Evolutionary conservation across 1,140 invertebrate species (phyloP), one percentile per base, ranked within the genome.

Genomic region (Drosophila virilis): DNA sequence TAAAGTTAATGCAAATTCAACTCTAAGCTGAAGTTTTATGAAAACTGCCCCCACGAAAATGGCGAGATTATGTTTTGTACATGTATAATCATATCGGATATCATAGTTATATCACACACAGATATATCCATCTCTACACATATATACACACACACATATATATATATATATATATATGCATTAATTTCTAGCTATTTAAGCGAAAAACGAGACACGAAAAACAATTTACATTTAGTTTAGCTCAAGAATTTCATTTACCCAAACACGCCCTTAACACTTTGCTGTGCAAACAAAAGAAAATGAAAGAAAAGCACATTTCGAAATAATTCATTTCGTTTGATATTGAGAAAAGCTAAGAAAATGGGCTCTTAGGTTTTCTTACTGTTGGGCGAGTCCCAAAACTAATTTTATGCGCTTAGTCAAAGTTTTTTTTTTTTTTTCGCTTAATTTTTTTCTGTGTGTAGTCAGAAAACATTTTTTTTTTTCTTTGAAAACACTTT

Each of bases 31-130:
- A 88, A 89, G 84, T 88, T 89, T 89, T 89, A 69, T 90, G 85
- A 89, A 89, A 89, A 89, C 84, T 89, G 77, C 80, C 80, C 77
- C 74, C 88, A 60, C 67, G 62, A 76, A 77, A 88, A 78, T 85
- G 78, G 82, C 64, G 77, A 89, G 84, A 89, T 89, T 89, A 89
- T 83, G 61, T 61, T 65, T 78, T 73, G 59, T 77, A 79, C 64
- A 76, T 73, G 60, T 71, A 78, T 69, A 80, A 66, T 69, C 28
- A 40, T 58, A 58, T 59, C 17, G 17, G n/a, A 17, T 46, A 37
- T 42, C 1, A 13, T 40, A 70, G 32, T 13, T n/a, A 51, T 12
- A 52, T 22, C 9, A 42, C 8, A 52, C 8, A 37, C 32, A 67
- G 22, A 42, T 33, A 52, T 43, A 52, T 46, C 10, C 38, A 52